Evolutionary conservation across 2,113 vertebrate genomes (phyloP).

Genomic region (Carollia perspicillata): DNA sequence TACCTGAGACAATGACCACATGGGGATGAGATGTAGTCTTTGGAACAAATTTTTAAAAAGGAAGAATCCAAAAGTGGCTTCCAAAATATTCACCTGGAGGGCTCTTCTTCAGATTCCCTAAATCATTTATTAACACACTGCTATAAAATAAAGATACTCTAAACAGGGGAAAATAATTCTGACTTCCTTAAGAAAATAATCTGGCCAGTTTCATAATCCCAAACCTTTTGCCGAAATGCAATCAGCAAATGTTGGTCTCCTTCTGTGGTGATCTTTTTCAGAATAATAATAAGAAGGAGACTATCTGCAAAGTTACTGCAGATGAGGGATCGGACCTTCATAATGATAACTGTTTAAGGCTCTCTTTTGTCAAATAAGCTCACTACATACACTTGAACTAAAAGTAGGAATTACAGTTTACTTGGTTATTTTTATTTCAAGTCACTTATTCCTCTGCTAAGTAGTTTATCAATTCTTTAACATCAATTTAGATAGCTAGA

Average conservation of each 20-base stretch:
- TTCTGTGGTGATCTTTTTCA: neutral
- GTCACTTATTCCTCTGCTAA: constrained; percentile 65
- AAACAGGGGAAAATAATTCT: neutral
- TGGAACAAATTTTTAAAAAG: neutral
- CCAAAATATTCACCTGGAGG: neutral
- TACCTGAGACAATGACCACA: neutral
- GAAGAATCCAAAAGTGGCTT: neutral
- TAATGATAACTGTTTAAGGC: neutral
- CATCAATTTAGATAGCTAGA: constrained; percentile 59
- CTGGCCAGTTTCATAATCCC: neutral
- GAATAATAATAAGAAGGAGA: neutral
- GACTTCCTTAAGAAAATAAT: constrained; percentile 15
- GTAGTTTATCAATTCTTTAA: constrained; percentile 64
- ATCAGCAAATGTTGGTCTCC: neutral
- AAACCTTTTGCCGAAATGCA: constrained; percentile 12
- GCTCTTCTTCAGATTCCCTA: neutral
- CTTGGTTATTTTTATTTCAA: constrained; percentile 62
- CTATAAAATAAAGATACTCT: constrained; percentile 31
- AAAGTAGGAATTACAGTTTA: constrained; percentile 49
- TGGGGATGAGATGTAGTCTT: neutral
- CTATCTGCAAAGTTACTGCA: constrained; percentile 22
- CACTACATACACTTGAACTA: constrained; percentile 21
- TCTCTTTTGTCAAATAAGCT: neutral
- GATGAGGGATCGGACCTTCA: constrained; percentile 1
- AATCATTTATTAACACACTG: neutral